Conservation (phyloP, 2,797 vertebrate species). For the Hybognathus amarus region DNA sequence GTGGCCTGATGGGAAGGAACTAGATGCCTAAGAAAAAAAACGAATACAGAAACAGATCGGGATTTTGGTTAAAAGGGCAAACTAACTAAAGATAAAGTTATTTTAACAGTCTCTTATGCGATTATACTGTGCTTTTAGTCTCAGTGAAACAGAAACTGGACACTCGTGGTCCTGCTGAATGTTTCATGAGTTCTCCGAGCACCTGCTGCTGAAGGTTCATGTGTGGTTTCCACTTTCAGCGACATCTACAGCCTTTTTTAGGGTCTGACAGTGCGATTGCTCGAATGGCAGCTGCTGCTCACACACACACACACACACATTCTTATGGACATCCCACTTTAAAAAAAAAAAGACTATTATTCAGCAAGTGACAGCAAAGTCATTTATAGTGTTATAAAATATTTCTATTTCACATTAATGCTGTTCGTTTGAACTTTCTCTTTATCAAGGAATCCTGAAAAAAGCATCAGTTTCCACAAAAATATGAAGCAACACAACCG, state of each 20-base stretch:
- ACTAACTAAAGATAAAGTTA: neutral
- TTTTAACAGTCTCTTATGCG: neutral
- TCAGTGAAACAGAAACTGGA: neutral
- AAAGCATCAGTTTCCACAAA: no score
- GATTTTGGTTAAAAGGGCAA: neutral
- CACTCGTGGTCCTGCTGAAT: neutral
- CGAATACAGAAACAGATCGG: neutral
- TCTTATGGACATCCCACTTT: neutral
- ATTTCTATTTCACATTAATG: no score
- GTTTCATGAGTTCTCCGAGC: conserved; percentile 24
- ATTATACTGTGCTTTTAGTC: conserved; percentile 56
- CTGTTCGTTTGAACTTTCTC: no score
- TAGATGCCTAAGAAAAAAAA: neutral
- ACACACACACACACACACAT: neutral
- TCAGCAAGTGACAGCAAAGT: no score
- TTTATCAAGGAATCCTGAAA: neutral
- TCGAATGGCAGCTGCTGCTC: neutral
- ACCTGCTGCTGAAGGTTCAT: conserved; percentile 11
- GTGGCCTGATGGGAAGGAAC: neutral
- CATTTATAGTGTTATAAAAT: neutral
- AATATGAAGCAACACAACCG: no score
- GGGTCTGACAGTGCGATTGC: neutral
- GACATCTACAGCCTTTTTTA: neutral
- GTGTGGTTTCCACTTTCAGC: conserved; percentile 34
- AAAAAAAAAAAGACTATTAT: no score